Base-by-base conservation (phyloP, 2,888 invertebrate species). In the Gnatocerus cornutus region DNA sequence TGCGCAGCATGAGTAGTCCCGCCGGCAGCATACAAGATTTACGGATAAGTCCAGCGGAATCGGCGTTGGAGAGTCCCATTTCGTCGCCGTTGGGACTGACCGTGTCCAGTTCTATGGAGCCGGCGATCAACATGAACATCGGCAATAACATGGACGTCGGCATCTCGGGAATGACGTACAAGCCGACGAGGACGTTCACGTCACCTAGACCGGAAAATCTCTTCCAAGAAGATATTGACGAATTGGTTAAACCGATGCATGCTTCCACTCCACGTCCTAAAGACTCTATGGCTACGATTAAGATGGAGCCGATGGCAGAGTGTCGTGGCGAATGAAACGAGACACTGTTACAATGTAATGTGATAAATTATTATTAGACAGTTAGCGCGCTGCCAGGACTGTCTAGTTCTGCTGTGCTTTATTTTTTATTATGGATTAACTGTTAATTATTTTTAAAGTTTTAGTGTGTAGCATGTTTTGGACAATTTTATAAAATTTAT, bases 301-400 rank as follows among this genome's bases (percentile, higher is more conserved):
- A 92, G 86, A 87, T 93, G 84, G 93, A 93, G 84, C 90, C 91
- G 70, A 84, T 91, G 68, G 88, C 90, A 69, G 90, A 89, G 81
- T 89, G 89, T 78, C 88, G 89, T 69, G 90, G 91, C 83, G 89
- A 90, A 83, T 91, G 89, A 78, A 86, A 85, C 78, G 86, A 85
- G 81, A 83, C 87, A 83, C 87, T 81, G 78, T 79, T 82, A 76
- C 78, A 82, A 80, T 83, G 80, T 81, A 83, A 84, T 84, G 84
- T 84, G 84, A 85, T 84, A 84, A 83, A 83, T 83, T 83, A 82
- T 82, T 82, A 80, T 82, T 83, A 83, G 29, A 45, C 48, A 39
- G 65, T 65, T 63, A 16, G 62, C 62, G 14, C 68, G 12, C 30
- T 13, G 21, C 46, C 29, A 16, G 9, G 61, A 21, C 21, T 21